Evolutionary conservation across 2,888 invertebrate species (phyloP), one percentile per base, ranked within the genome.

Genomic region (Dryocosmus kuriphilus): DNA sequence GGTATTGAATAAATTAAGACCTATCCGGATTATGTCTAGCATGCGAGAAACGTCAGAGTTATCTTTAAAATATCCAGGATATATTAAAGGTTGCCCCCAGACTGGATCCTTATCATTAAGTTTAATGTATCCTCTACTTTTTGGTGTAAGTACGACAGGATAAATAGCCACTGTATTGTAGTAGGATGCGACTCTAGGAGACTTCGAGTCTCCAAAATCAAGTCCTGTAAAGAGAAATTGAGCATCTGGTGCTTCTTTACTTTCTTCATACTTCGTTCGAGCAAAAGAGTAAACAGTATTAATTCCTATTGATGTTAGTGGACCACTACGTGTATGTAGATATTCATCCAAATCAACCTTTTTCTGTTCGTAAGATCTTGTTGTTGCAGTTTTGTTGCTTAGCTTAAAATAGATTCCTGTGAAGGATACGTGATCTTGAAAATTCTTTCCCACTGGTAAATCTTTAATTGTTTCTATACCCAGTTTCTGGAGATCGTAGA

Each of bases 391-490:
- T 41, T 87, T 82, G 75, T 88, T 85, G 38, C 83, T 90, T 57
- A 91, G 78, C 1, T 90, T 89, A 85, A 89, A 83, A 27, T 90
- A 88, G 2, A 92, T 38, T 0, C 92, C 93, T 19, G 91, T 85
- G 62, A 90, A 92, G 0, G 89, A 83, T 2, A 97, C 95, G 88
- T 97, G 97, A 92, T 97, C 97, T 91, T 96, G 96, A 74, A 97
- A 92, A 91, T 97, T 97, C 89, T 93, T 93, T 1, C 97, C 97
- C 0, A 97, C 97, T 16, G 96, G 96, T 75, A 95, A 93, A 91
- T 96, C 94, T n/a, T n/a, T n/a, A n/a, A n/a, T n/a, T n/a, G n/a
- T n/a, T n/a, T n/a, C n/a, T n/a, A n/a, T n/a, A n/a, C n/a, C n/a
- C n/a, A n/a, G n/a, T n/a, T n/a, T n/a, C n/a, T n/a, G n/a, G n/a